Percentiles rank a stretch among this genome's conserved stretches.
These are phyloP conservation scores for Thalassophryne amazonica DNA, from an alignment of 2,797 vertebrate species.

Conservation along the genomic window DNA sequence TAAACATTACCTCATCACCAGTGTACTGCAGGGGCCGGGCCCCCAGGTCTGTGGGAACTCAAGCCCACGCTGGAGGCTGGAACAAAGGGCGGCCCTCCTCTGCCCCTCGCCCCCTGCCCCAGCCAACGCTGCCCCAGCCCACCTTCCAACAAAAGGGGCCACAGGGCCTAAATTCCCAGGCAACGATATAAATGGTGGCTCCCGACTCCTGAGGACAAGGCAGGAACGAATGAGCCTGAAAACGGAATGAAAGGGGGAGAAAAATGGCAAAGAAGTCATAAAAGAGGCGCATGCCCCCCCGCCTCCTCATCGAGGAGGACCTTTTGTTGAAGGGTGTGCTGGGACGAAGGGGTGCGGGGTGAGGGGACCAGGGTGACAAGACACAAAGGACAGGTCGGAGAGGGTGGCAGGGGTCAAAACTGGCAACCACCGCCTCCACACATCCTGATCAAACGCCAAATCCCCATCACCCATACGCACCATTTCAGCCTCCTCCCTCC, in stretches of 20 bases:
- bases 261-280: constrained; percentile 79
- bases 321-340: constrained; percentile 48
- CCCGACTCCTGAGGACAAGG: constrained; percentile 74
- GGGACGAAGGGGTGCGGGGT: constrained; percentile 29
- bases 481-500: background rate
- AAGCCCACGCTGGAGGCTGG: constrained; percentile 81
- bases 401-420: constrained; percentile 70
- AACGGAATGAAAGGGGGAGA: constrained; percentile 64
- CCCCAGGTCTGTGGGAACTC: constrained; percentile 84
- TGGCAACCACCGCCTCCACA: constrained; percentile 20
- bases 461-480: constrained; percentile 8
- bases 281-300: constrained; percentile 61
- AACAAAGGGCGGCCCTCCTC: constrained; percentile 85
- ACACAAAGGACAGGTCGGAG: constrained; percentile 75
- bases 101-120: constrained; percentile 67
- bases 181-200: constrained; percentile 88
- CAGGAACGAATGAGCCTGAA: constrained; percentile 77
- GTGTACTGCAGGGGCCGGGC: constrained; percentile 23
- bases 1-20: constrained; percentile 81
- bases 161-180: constrained; percentile 86
- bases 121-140: constrained; percentile 72
- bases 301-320: constrained; percentile 39
- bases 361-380: constrained; percentile 42
- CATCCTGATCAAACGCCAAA: constrained; percentile 27
- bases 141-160: constrained; percentile 80